Evolutionary conservation across 1,140 invertebrate genomes (phyloP).

Genomic region (Drosophila bipectinata): DNA sequence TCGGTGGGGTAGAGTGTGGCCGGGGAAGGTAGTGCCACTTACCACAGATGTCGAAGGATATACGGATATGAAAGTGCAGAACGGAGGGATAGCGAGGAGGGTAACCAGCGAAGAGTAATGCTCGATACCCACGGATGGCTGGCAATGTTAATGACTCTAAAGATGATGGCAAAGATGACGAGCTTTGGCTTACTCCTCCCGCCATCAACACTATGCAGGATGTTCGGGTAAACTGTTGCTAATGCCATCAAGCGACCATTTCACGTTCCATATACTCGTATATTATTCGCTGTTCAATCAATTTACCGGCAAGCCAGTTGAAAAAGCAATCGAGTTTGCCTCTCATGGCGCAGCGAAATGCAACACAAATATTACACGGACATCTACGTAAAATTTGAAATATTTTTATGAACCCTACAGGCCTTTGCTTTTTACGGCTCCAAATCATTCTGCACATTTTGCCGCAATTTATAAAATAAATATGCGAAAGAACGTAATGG

Average conservation of each 20-base stretch:
- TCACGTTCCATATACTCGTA: slow-evolving; percentile 32
- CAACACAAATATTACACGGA: slow-evolving; percentile 55
- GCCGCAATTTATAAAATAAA: slow-evolving; percentile 62
- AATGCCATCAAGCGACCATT: slow-evolving; percentile 44
- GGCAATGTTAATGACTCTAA: slow-evolving; percentile 72
- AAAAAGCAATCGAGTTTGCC: slow-evolving; percentile 45
- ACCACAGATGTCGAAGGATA: slow-evolving; percentile 43
- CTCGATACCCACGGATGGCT: slow-evolving; percentile 56
- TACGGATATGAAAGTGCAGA: slow-evolving; percentile 1
- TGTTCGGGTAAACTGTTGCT: slow-evolving; percentile 39
- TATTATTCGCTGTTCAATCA: slow-evolving; percentile 58
- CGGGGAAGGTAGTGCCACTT: slow-evolving; percentile 37
- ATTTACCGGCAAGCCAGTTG: slow-evolving; percentile 48
- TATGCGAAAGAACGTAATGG: slow-evolving; percentile 35
- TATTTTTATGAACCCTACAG: slow-evolving; percentile 63
- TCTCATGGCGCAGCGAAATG: slow-evolving; percentile 30
- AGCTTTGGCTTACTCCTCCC: not conserved
- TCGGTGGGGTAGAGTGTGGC: not conserved
- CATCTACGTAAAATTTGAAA: slow-evolving; percentile 27
- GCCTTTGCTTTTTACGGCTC: slow-evolving; percentile 42
- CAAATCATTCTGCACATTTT: slow-evolving; percentile 64
- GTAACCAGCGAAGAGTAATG: slow-evolving; percentile 30
- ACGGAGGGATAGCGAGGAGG: slow-evolving; percentile 1
- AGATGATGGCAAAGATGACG: slow-evolving; percentile 77
- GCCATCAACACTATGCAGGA: not conserved